Evolutionary conservation across 2,888 invertebrate genomes (phyloP), one percentile per base, ranked within the genome.

Genomic region (Cheilosia grossa): DNA sequence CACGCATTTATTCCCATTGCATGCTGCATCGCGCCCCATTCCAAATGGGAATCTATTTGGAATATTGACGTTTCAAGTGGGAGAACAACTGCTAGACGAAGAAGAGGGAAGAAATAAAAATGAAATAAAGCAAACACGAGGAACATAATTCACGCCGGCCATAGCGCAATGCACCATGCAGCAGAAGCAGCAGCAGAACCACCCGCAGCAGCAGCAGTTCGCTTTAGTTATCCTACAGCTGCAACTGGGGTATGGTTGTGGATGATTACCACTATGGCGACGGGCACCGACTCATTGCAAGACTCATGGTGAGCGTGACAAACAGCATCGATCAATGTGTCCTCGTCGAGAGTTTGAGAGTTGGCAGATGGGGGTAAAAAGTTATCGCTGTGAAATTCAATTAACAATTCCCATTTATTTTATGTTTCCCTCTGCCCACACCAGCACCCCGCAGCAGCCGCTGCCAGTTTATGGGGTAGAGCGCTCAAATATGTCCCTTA

Each of bases 391-490:
- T 49, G 78, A 82, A 82, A 82, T 82, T 82, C 82, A 82, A 82
- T 82, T 82, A 82, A 82, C 78, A 82, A 82, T 82, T 82, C 82
- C 73, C 82, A 82, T 82, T 82, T 82, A 82, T 82, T 82, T 82
- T 78, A 78, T 82, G 67, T 69, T 66, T 30, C 42, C 10, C 72
- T 17, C 15, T 13, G 24, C 19, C 51, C 15, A 4, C 37, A 37
- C 51, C 19, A 2, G 13, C n/a, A 27, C 10, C 33, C 53, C n/a
- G 7, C 7, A 10, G 21, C 44, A 15, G 42, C n/a, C 4, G 5
- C 4, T 27, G 63, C 2, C 15, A 19, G 19, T 30, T 9, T 15
- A n/a, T 33, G 17, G 44, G 19, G 58, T 44, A 21, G 24, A 56
- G 47, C 24, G 56, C 33, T 63, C 63, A 82, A 77, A 66, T 72